Evolutionary conservation across 2,888 invertebrate species (phyloP).

Genomic region (Ctenicera cuprea): DNA sequence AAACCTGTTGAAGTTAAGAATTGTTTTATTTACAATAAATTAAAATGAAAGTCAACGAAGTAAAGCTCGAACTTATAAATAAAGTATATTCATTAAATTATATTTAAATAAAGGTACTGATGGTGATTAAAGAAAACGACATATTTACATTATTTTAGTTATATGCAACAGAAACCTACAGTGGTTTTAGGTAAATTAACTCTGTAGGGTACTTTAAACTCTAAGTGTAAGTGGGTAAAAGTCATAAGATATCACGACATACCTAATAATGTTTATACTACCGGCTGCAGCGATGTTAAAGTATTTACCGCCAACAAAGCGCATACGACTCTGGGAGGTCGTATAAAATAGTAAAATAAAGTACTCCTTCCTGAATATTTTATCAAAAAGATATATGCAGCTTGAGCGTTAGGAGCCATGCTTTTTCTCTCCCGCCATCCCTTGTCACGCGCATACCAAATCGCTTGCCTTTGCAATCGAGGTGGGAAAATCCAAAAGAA

Average conservation of each 20-base stretch:
- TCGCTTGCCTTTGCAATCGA: constrained; percentile 47
- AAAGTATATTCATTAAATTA: too few relatives aligned
- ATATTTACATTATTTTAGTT: too few relatives aligned
- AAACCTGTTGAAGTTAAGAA: too few relatives aligned
- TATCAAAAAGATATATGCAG: constrained; percentile 65
- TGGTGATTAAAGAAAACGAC: too few relatives aligned
- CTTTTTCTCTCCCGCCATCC: constrained; percentile 55
- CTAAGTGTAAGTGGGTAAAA: not conserved
- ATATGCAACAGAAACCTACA: too few relatives aligned
- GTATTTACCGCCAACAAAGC: constrained; percentile 63
- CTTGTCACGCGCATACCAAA: constrained; percentile 59
- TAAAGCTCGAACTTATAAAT: too few relatives aligned
- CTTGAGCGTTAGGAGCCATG: constrained; percentile 53
- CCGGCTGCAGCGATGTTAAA: constrained; percentile 59
- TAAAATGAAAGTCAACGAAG: too few relatives aligned
- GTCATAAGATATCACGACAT: constrained; percentile 59
- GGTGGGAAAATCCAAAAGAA: constrained; percentile 43
- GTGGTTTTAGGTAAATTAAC: not conserved
- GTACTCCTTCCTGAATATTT: constrained; percentile 65
- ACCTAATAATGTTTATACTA: constrained; percentile 64
- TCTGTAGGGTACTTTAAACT: not conserved
- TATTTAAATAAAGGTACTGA: too few relatives aligned
- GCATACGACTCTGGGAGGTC: constrained; percentile 61
- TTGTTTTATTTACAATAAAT: too few relatives aligned
- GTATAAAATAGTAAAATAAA: constrained; percentile 66